These are phyloP conservation scores for Mythimna vitellina DNA, from an alignment of 2,888 invertebrate species.

Conservation along the genomic window DNA sequence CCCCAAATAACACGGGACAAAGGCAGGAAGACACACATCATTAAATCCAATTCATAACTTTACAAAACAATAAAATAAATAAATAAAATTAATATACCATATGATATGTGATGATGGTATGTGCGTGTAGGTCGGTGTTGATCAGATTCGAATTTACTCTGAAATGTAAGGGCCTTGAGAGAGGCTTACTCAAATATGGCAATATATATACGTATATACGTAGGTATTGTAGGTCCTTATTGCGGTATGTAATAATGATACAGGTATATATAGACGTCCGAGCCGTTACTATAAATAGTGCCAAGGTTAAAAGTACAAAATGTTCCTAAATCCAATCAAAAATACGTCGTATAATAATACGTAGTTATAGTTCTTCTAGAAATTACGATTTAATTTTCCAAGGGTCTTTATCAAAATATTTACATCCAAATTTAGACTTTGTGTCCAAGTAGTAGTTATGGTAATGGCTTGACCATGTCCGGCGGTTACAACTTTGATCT, in stretches of 20 bases:
- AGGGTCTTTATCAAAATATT: neutral
- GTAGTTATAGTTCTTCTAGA: neutral
- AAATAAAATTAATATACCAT: too few species aligned
- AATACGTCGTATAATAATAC: too few species aligned
- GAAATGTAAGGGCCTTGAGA: neutral
- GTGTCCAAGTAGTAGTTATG: neutral
- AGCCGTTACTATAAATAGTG: neutral
- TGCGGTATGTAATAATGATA: neutral
- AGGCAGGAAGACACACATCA: too few species aligned
- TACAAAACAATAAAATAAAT: too few species aligned
- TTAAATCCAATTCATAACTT: too few species aligned
- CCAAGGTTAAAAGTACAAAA: conserved; percentile 10
- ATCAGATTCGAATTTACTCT: too few species aligned
- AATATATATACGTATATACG: too few species aligned
- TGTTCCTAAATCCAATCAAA: conserved; percentile 4
- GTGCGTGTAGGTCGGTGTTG: too few species aligned
- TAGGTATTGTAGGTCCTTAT: neutral
- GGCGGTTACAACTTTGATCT: conserved; percentile 25
- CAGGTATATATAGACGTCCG: too few species aligned
- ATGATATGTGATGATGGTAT: too few species aligned
- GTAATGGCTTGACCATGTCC: conserved; percentile 6
- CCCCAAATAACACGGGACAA: too few species aligned
- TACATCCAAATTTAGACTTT: conserved; percentile 3
- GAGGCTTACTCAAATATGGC: neutral
- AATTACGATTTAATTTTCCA: conserved; percentile 8